These are phyloP conservation scores for Muntiacus muntjak DNA, from an alignment of 2,113 vertebrate genomes.

Conservation along the genomic window DNA sequence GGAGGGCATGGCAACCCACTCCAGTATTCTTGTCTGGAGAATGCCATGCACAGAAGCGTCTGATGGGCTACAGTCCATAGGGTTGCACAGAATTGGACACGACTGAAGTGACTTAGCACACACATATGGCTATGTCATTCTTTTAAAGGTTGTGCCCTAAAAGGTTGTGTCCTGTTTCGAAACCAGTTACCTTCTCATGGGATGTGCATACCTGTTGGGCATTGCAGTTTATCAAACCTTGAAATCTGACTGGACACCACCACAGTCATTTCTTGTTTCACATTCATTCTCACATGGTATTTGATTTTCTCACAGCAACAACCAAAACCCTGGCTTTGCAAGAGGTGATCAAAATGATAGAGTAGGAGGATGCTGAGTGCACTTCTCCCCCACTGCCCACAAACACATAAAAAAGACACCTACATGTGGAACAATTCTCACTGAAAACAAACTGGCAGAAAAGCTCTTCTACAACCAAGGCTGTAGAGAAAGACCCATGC, in stretches of 20 bases:
- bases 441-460: neutral
- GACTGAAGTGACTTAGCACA: neutral
- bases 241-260: neutral
- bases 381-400: neutral
- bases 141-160: neutral
- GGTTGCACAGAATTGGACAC: neutral
- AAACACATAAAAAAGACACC: neutral
- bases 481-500: neutral
- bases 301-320: neutral
- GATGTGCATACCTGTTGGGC: neutral
- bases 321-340: neutral
- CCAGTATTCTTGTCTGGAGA: neutral
- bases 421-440: neutral
- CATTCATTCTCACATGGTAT: neutral
- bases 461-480: neutral
- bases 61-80: neutral
- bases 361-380: neutral
- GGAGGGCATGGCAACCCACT: neutral
- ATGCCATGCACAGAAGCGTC: neutral
- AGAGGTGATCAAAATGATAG: neutral
- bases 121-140: neutral
- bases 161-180: neutral
- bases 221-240: neutral
- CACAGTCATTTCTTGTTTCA: neutral
- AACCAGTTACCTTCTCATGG: neutral